phyloP scores from a whole-genome alignment of 2,888 invertebrate genomes.

The Coenonympha glycerion region DNA sequence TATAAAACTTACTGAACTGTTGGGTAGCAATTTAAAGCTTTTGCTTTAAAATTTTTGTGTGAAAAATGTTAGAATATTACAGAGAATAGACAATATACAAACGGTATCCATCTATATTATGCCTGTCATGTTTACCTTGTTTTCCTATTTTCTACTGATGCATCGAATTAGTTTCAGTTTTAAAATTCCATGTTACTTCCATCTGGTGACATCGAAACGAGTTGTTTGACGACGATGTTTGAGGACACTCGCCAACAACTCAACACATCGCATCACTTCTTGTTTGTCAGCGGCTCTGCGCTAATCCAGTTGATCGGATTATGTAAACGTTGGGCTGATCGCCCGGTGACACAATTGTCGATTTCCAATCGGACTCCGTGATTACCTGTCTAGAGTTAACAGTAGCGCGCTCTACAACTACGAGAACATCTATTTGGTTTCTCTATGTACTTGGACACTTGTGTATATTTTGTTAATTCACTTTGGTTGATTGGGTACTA shows the following conservation, averaged over 20 bases:
- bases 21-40: too few relatives aligned
- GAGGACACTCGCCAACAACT: constrained; percentile 18
- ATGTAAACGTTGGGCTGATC: constrained; percentile 9
- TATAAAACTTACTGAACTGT: too few relatives aligned
- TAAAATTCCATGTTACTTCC: too few relatives aligned
- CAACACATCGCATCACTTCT: constrained; percentile 23
- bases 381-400: background rate
- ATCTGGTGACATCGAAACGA: too few relatives aligned
- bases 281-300: constrained; percentile 14
- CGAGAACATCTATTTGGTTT: background rate
- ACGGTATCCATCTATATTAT: too few relatives aligned
- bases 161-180: too few relatives aligned
- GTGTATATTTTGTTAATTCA: background rate
- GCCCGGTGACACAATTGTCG: background rate
- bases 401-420: too few relatives aligned
- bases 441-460: background rate
- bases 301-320: constrained; percentile 20
- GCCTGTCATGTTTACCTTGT: too few relatives aligned
- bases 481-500: background rate
- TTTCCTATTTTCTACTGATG: too few relatives aligned
- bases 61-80: too few relatives aligned
- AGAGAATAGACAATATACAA: too few relatives aligned
- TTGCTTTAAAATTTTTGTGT: too few relatives aligned
- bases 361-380: background rate
- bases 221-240: constrained; percentile 21